Conservation (phyloP, 2,113 vertebrate genomes). For the Hemichromis elongatus region DNA sequence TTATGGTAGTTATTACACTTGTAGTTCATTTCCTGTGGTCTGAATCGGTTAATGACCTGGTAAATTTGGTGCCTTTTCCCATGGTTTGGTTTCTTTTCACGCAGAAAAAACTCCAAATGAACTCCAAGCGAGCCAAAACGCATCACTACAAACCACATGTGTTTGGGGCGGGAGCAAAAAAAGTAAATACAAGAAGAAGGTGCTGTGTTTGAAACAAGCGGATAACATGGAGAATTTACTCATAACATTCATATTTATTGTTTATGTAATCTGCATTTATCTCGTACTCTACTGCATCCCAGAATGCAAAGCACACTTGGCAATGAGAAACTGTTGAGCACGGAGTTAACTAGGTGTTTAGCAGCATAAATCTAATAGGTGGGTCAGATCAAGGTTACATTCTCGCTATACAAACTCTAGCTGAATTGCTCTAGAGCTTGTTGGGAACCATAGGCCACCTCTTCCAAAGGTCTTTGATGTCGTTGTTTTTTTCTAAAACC, state of each 20-base stretch:
- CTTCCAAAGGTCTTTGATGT: background rate
- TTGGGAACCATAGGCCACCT: background rate
- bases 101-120: background rate
- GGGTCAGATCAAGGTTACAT: background rate
- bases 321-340: background rate
- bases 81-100: background rate
- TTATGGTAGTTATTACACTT: background rate
- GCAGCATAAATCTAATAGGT: background rate
- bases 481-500: accelerated
- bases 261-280: background rate
- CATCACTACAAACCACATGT: background rate
- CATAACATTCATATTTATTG: background rate
- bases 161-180: background rate
- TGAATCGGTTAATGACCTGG: background rate
- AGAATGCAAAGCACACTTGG: background rate
- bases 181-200: background rate
- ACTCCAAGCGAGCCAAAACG: background rate
- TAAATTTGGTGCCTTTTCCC: background rate
- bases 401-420: background rate
- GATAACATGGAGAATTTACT: background rate
- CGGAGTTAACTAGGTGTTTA: background rate
- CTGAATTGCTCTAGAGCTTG: background rate
- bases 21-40: background rate
- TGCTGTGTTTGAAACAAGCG: background rate
- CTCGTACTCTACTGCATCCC: accelerated